These are phyloP conservation scores for Masticophis lateralis DNA, from an alignment of 2,797 vertebrate genomes.

Conservation along the genomic window DNA sequence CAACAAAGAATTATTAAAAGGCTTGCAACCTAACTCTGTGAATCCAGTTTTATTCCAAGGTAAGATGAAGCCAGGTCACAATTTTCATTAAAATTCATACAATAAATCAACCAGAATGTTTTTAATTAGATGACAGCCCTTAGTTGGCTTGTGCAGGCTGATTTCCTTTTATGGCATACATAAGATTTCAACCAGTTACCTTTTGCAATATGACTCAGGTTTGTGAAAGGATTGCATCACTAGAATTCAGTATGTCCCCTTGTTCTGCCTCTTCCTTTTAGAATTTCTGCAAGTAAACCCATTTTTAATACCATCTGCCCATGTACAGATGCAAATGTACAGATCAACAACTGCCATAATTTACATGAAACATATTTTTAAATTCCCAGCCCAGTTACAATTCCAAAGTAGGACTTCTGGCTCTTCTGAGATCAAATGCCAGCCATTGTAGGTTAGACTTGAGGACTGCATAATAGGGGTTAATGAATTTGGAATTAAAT, in stretches of 20 bases:
- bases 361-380: constrained; percentile 52
- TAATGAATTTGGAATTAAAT: constrained; percentile 85
- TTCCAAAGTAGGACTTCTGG: constrained; percentile 69
- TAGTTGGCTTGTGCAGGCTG: neutral
- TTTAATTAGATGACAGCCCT: neutral
- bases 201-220: neutral
- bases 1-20: neutral
- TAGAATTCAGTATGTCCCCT: neutral
- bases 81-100: neutral
- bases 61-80: neutral
- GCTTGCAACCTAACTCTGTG: neutral
- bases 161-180: neutral
- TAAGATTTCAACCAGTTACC: rapidly evolving
- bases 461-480: constrained; percentile 79
- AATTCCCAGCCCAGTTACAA: constrained; percentile 61
- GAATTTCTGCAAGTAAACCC: constrained; percentile 19
- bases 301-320: neutral
- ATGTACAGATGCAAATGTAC: neutral
- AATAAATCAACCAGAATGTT: neutral
- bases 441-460: constrained; percentile 78
- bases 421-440: constrained; percentile 73
- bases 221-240: neutral
- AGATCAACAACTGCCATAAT: neutral
- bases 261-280: neutral
- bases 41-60: neutral